These are phyloP conservation scores for Psettodes erumei DNA, from an alignment of 2,113 vertebrate species.

Conservation along the genomic window DNA sequence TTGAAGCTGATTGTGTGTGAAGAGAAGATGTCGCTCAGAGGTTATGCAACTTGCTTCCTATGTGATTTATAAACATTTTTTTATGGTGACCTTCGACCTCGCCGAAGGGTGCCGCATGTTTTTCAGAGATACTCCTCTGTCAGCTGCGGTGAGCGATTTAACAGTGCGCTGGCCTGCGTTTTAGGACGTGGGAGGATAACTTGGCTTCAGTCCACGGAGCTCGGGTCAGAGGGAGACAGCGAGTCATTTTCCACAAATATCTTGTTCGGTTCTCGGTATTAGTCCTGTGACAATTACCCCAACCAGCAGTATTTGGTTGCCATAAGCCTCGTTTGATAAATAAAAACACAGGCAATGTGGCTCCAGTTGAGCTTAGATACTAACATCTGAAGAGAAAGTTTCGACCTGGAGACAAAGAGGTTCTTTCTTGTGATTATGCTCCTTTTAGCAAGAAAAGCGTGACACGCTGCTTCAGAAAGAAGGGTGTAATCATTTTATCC, in stretches of 20 bases:
- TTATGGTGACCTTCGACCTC: constrained; percentile 39
- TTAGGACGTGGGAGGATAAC: constrained; percentile 57
- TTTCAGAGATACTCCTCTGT: constrained; percentile 39
- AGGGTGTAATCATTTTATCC: neutral
- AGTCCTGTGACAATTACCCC: constrained; percentile 34
- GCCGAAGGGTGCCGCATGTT: constrained; percentile 30
- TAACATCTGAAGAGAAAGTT: constrained; percentile 14
- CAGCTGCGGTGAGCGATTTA: constrained; percentile 30
- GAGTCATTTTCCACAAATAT: constrained; percentile 55
- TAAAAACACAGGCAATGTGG: constrained; percentile 6
- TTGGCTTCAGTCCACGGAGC: constrained; percentile 31
- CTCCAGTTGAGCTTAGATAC: constrained; percentile 19
- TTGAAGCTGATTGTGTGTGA: constrained; percentile 6
- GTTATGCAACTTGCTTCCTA: constrained; percentile 46
- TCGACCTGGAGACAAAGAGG: constrained; percentile 19
- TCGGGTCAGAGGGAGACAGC: constrained; percentile 43
- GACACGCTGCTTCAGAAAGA: neutral
- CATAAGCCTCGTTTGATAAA: constrained; percentile 6
- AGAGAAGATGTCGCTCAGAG: constrained; percentile 38
- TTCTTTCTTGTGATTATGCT: constrained; percentile 7
- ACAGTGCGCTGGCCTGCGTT: constrained; percentile 43
- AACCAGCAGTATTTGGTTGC: constrained; percentile 23
- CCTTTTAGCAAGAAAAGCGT: constrained; percentile 19
- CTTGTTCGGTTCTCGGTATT: constrained; percentile 31
- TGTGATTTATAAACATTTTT: too few relatives aligned